phyloP scores from a whole-genome alignment of 2,113 vertebrate species.

The Numida meleagris region DNA sequence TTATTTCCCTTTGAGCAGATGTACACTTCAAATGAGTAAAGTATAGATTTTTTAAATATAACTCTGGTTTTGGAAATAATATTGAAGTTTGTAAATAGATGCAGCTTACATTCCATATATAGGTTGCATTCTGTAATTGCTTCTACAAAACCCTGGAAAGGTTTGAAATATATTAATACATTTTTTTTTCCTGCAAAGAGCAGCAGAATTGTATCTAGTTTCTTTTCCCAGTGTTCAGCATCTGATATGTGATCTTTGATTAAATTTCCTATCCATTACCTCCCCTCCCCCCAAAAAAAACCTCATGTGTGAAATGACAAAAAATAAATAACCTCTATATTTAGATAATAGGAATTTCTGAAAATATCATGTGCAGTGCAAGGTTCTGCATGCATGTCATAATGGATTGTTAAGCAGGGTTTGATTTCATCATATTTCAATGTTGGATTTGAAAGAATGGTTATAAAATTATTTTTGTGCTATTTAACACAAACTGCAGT shows the following conservation, averaged over 20 bases:
- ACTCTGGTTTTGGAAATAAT: slow-evolving; percentile 43
- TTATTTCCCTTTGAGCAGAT: slow-evolving; percentile 44
- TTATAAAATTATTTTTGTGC: background rate
- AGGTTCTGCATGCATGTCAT: background rate
- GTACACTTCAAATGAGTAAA: background rate
- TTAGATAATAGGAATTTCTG: slow-evolving; percentile 17
- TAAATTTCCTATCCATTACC: background rate
- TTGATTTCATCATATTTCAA: background rate
- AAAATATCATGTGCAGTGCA: background rate
- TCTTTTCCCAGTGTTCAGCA: background rate
- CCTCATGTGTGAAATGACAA: background rate
- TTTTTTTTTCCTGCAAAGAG: background rate
- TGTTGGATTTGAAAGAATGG: background rate
- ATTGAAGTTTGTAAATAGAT: slow-evolving; percentile 20
- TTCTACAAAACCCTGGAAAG: slow-evolving; percentile 33
- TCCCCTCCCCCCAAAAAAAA: background rate
- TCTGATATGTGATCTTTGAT: background rate
- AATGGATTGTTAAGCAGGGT: background rate
- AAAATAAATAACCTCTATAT: background rate
- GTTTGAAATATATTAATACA: background rate
- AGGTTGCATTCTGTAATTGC: slow-evolving; percentile 45
- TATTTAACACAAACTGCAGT: background rate
- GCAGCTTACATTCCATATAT: slow-evolving; percentile 43
- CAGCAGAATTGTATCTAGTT: slow-evolving; percentile 26
- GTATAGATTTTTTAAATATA: background rate